Evolutionary conservation across 1,140 invertebrate species (phyloP).

Genomic region (Brachionus sp.): DNA sequence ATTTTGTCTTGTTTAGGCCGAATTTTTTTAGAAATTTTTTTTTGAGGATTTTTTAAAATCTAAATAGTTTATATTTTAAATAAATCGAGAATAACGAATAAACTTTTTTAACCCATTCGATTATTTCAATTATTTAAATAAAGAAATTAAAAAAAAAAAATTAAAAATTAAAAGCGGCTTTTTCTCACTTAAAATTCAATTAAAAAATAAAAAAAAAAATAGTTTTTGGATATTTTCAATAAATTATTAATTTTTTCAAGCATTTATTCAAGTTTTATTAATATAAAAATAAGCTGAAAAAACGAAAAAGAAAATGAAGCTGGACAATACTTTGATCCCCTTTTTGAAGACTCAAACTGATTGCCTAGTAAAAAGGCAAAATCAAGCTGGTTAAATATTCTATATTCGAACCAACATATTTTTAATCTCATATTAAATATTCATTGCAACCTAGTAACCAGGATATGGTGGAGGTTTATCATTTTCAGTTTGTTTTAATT

Average conservation of each 20-base stretch:
- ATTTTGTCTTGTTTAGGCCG: conserved; percentile 28
- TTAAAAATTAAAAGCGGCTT: background rate
- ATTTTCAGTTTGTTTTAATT: background rate
- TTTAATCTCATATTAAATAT: background rate
- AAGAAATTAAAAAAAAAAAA: background rate
- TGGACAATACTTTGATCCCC: background rate
- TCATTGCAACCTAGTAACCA: background rate
- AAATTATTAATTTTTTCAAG: background rate
- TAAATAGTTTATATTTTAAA: conserved; percentile 14
- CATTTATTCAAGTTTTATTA: background rate
- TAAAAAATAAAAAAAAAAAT: no score
- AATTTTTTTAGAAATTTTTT: conserved; percentile 41
- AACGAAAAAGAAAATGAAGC: background rate
- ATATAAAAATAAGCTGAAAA: background rate
- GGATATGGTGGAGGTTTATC: conserved; percentile 23
- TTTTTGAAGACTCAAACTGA: background rate
- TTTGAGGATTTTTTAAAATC: conserved; percentile 12
- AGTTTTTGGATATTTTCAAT: background rate
- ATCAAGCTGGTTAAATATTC: background rate
- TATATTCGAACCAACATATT: background rate
- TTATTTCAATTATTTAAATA: background rate
- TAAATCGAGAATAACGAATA: background rate
- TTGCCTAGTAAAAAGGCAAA: background rate
- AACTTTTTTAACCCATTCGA: background rate
- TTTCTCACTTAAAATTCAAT: no score